These are phyloP conservation scores for Drosophila merina DNA, from an alignment of 2,888 invertebrate species.

Conservation along the genomic window DNA sequence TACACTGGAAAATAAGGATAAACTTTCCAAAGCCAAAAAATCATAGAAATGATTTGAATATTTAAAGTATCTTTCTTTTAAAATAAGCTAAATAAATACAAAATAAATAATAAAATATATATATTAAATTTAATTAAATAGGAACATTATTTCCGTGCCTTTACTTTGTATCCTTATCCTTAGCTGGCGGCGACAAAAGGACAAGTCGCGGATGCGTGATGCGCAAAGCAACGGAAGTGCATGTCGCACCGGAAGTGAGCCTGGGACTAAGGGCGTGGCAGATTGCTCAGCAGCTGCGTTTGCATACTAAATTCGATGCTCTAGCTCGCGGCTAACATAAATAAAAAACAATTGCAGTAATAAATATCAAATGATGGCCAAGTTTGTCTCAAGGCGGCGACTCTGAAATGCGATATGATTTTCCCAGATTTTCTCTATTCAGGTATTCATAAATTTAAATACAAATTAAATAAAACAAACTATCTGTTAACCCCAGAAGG, in stretches of 20 bases:
- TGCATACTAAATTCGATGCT: slow-evolving; percentile 71
- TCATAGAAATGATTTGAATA: neutral
- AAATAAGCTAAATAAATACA: too few species aligned
- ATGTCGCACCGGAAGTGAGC: slow-evolving; percentile 68
- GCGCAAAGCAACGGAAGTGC: slow-evolving; percentile 74
- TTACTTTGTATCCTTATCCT: slow-evolving; percentile 43
- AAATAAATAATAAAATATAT: too few species aligned
- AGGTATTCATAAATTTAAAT: neutral
- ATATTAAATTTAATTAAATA: too few species aligned
- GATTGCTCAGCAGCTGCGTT: slow-evolving; percentile 48
- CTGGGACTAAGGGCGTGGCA: slow-evolving; percentile 15
- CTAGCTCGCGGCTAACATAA: slow-evolving; percentile 55
- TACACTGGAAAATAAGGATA: slow-evolving; percentile 37
- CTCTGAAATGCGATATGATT: slow-evolving; percentile 25
- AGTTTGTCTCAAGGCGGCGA: slow-evolving; percentile 34
- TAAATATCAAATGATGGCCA: slow-evolving; percentile 53
- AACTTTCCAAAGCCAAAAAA: too few species aligned
- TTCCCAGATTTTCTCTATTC: neutral
- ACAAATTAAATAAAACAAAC: neutral
- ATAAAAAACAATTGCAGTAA: slow-evolving; percentile 57
- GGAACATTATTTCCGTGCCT: neutral
- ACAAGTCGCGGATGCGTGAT: slow-evolving; percentile 51
- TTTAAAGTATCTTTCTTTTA: neutral
- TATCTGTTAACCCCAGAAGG: slow-evolving; percentile 4
- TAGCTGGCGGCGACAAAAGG: slow-evolving; percentile 44